Percentiles rank a stretch among this genome's conserved stretches.
phyloP scores from a whole-genome alignment of 2,888 invertebrate genomes.

The Phalera bucephala region DNA sequence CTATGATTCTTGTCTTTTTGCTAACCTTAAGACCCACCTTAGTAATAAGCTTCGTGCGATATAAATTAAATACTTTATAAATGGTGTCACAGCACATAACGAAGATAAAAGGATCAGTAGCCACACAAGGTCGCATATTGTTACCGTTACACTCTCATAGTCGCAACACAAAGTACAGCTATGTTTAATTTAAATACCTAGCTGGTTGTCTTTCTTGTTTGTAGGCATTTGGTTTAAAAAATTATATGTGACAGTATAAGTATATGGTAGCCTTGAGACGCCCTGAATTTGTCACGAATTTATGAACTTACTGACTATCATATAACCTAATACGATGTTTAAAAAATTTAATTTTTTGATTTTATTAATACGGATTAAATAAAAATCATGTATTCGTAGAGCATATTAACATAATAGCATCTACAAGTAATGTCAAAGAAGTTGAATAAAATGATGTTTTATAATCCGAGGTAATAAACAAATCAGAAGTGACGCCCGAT shows the following conservation, averaged over 20 bases:
- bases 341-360: conserved; percentile 30
- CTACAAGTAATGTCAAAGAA: too few relatives aligned
- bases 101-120: conserved; percentile 56
- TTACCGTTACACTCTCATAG: conserved; percentile 39
- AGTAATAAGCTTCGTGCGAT: conserved; percentile 27
- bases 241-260: conserved; percentile 31
- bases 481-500: conserved; percentile 17
- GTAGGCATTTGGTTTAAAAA: conserved; percentile 36
- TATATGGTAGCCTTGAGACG: conserved; percentile 39
- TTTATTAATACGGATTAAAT: conserved; percentile 22
- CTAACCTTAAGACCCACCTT: conserved; percentile 37
- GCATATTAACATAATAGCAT: conserved; percentile 6
- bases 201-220: conserved; percentile 28
- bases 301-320: conserved; percentile 35
- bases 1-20: conserved; percentile 28
- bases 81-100: conserved; percentile 44
- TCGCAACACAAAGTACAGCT: conserved; percentile 21
- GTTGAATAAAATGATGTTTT: too few relatives aligned
- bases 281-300: conserved; percentile 47
- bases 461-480: not conserved
- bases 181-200: conserved; percentile 43
- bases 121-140: conserved; percentile 49
- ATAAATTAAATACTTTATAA: conserved; percentile 42
- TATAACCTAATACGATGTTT: conserved; percentile 35
- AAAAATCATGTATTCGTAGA: too few relatives aligned